Base-by-base conservation (phyloP, 2,797 vertebrate species). In the Aldrovandia affinis region DNA sequence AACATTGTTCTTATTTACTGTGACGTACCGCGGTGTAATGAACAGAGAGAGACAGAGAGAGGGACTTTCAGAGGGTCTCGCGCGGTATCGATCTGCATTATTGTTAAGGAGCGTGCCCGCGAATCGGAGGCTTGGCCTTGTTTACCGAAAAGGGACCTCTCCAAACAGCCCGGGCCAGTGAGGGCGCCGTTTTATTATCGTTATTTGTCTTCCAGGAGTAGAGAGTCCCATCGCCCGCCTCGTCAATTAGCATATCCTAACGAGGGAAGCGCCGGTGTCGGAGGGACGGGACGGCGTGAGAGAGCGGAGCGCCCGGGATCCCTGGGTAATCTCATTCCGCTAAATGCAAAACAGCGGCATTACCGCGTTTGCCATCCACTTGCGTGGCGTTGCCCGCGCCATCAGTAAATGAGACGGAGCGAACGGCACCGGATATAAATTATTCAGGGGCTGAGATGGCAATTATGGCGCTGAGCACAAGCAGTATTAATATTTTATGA, bases 401-500 rank as follows among this genome's bases (percentile, higher is more conserved):
- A 97, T 98, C 97, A 97, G 97, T 97, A 97, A 97, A 97, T 97
- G 97, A 97, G 97, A 97, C 97, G 97, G 97, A 96, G 96, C 96
- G 97, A 97, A 97, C 96, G 96, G 97, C 97, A 97, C 96, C 96
- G 96, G 93, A 95, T 95, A 98, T 98, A 96, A 97, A 98, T 98
- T 97, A 98, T 98, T 98, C 97, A 98, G 96, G 96, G 95, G 96
- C 96, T 97, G 97, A 97, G 97, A 98, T 97, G 97, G 97, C 97
- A 98, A 98, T 97, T 98, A 98, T 98, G 97, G 97, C 95, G 93
- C 94, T 94, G 95, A 96, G 95, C 95, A 96, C 97, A 98, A 97
- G 96, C 96, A 96, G 92, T 96, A 98, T 98, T 96, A 98, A 98
- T 98, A 98, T 97, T 98, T 97, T 97, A 98, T 98, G 97, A 98